Percentiles rank a stretch among this genome's conserved stretches.
Evolutionary conservation across 2,113 vertebrate genomes (phyloP).

Genomic region (Arizona elegans): DNA sequence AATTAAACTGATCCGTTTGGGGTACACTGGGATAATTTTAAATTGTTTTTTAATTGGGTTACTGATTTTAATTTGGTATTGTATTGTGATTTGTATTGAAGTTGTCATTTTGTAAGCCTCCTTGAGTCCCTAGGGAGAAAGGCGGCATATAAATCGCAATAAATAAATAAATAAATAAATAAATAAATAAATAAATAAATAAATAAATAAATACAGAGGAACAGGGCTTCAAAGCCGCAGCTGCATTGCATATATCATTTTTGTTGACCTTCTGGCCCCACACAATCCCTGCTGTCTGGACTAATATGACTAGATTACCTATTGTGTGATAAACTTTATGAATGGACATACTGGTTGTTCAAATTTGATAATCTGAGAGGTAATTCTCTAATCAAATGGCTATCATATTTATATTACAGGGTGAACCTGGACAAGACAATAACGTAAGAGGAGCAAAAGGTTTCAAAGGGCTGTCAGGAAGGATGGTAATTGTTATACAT

Average conservation of each 20-base stretch:
- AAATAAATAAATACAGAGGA: too few relatives aligned
- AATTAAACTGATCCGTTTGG: too few relatives aligned
- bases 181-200: too few relatives aligned
- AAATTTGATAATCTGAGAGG: background rate
- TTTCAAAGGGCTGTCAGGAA: conserved; percentile 48
- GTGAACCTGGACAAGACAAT: conserved; percentile 50
- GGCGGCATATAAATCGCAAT: too few relatives aligned
- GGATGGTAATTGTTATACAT: conserved; percentile 36
- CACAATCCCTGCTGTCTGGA: background rate
- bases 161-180: too few relatives aligned
- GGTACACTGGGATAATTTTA: too few relatives aligned
- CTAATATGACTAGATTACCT: background rate
- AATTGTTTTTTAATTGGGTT: too few relatives aligned
- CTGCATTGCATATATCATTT: background rate
- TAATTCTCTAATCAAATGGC: background rate
- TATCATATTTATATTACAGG: conserved; percentile 40
- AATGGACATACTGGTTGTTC: background rate
- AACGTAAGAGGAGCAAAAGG: conserved; percentile 46
- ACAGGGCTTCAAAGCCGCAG: background rate
- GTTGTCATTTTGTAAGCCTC: too few relatives aligned
- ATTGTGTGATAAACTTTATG: background rate
- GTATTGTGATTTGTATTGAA: too few relatives aligned
- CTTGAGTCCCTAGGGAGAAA: too few relatives aligned
- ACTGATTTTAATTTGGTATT: too few relatives aligned
- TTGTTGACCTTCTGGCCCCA: background rate